Evolutionary conservation across 2,888 invertebrate species (phyloP), one percentile per base, ranked within the genome.

Genomic region (Macrosiphum euphorbiae): DNA sequence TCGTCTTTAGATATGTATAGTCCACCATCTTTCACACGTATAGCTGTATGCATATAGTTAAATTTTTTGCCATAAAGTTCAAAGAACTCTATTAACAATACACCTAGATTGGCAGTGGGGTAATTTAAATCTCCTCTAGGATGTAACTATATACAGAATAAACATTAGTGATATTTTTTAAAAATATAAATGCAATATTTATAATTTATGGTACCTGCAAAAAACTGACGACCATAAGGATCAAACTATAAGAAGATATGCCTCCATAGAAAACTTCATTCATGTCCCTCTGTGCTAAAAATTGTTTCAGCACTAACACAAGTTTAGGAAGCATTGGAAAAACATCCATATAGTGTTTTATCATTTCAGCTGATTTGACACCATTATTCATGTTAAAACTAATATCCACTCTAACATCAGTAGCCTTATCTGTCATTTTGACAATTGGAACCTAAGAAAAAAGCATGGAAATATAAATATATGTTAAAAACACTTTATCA

Each of bases 181-280:
- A 85, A 50, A 55, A 61, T 86, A 90, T 58, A 16, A 1, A 90
- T 13, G 28, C 16, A 47, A 26, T 1, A 84, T 35, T 84, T 84
- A 78, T 89, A 13, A 44, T 78, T 52, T 90, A 88, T 58, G 95
- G 95, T 95, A 97, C 97, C 96, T 97, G 97, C 95, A 99, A 97
- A 96, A 99, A 99, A 96, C 99, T 99, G 96, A 99, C 98, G 96
- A 99, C 98, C 98, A 99, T 98, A 95, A 99, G 97, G 96, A 99
- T 99, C 95, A 99, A 97, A 96, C 99, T 99, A 96, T 99, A 99
- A 94, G 99, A 99, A 95, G 99, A 99, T 96, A 99, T 99, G 96
- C 99, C 99, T 95, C 99, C 99, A 95, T 99, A 99, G 96, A 99
- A 99, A 95, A 99, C 99, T 97, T 99, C 99, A 96, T 99, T 99